Evolutionary conservation across 2,113 vertebrate genomes (phyloP).

Genomic region (Phalacrocorax pelagicus): DNA sequence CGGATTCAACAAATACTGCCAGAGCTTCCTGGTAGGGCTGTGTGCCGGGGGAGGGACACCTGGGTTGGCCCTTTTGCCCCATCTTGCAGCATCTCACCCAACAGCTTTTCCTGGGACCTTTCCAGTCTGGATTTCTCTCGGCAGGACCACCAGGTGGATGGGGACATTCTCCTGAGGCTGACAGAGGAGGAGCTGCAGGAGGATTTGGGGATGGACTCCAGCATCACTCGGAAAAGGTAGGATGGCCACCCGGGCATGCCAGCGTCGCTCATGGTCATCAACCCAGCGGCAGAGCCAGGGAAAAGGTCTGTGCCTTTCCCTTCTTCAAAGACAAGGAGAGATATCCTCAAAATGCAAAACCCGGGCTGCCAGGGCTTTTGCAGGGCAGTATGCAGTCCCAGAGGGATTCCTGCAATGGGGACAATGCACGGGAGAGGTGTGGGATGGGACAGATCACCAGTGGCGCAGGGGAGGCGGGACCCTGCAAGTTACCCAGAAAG

Average conservation of each 20-base stretch:
- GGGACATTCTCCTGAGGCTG: constrained; percentile 90
- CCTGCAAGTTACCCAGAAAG: neutral
- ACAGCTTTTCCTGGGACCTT: neutral
- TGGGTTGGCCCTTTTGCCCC: neutral
- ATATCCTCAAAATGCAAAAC: neutral
- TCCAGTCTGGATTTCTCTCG: constrained; percentile 17
- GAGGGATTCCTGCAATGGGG: neutral
- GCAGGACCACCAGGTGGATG: constrained; percentile 93
- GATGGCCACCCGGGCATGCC: neutral
- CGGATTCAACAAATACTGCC: constrained; percentile 85
- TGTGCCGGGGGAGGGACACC: neutral
- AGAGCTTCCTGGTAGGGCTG: constrained; percentile 85
- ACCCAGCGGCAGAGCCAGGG: neutral
- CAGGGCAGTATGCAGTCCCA: neutral
- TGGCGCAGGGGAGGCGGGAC: neutral
- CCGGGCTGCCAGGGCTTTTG: neutral
- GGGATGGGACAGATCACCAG: neutral
- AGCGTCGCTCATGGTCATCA: neutral
- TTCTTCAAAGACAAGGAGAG: neutral
- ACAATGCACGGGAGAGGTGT: rapidly evolving
- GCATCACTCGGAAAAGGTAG: constrained; percentile 89
- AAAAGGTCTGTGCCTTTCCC: neutral
- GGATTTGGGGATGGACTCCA: constrained; percentile 87
- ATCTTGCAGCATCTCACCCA: neutral
- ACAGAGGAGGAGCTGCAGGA: constrained; percentile 84